Percentiles rank a stretch among this genome's conserved stretches.
phyloP scores from a whole-genome alignment of 2,113 vertebrate species.

The Ptychochromis oligacanthus region DNA sequence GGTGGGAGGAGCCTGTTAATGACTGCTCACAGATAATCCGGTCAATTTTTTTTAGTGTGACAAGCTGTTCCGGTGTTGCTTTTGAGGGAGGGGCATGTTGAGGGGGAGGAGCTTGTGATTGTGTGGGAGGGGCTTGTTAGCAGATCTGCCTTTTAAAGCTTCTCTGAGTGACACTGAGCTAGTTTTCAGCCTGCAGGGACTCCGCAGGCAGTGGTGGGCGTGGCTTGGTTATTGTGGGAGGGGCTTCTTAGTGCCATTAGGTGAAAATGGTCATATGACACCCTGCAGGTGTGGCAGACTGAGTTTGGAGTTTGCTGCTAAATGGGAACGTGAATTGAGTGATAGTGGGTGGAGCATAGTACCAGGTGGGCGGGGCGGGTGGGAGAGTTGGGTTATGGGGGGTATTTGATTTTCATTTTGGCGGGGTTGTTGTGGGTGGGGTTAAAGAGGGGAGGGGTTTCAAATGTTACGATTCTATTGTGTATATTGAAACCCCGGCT shows the following conservation, averaged over 20 bases:
- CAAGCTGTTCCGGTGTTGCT: not conserved
- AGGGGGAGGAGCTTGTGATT: not conserved
- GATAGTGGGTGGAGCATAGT: conserved; percentile 2
- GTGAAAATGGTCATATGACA: not conserved
- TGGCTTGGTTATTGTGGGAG: not conserved
- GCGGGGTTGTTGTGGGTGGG: conserved; percentile 9
- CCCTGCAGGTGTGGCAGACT: not conserved
- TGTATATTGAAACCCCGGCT: conserved; percentile 82
- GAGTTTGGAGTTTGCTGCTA: conserved; percentile 56
- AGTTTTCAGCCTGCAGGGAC: not conserved
- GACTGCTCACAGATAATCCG: not conserved
- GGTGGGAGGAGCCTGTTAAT: not conserved
- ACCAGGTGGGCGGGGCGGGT: conserved; percentile 19
- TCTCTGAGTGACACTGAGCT: not conserved
- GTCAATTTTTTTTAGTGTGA: not conserved
- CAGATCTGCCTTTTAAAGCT: conserved; percentile 17
- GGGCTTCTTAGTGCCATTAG: not conserved
- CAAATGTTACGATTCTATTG: conserved; percentile 76
- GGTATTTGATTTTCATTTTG: conserved; percentile 28
- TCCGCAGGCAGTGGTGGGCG: not conserved
- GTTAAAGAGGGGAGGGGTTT: conserved; percentile 48
- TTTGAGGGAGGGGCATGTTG: not conserved
- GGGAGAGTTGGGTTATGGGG: conserved; percentile 15
- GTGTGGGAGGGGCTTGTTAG: conserved; percentile 6
- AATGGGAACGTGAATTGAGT: not conserved